A percentile compares a stretch with the other conserved stretches of the same genome.
Conservation (phyloP, 1,140 invertebrate genomes). For the Scylla paramamosain region DNA sequence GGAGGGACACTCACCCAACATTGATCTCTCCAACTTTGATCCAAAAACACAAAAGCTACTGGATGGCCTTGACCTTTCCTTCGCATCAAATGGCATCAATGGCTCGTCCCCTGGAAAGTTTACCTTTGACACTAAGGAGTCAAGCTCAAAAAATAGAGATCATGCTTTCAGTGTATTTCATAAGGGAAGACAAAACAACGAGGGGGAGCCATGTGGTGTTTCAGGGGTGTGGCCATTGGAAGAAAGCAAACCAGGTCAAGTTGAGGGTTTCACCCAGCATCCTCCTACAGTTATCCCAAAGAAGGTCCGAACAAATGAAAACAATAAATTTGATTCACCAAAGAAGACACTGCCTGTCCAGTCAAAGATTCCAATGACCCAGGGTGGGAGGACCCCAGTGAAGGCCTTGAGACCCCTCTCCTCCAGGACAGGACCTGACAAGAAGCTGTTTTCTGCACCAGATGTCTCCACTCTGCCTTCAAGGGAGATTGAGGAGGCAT, state of each 20-base stretch:
- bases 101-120: background rate
- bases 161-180: constrained; percentile 42
- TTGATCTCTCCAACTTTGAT: constrained; percentile 63
- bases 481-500: constrained; percentile 12
- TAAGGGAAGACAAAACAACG: constrained; percentile 39
- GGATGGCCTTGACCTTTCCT: constrained; percentile 66
- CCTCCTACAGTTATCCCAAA: background rate
- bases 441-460: background rate
- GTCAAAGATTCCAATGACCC: constrained; percentile 46
- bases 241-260: background rate
- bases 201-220: background rate
- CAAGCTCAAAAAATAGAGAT: background rate
- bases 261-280: background rate
- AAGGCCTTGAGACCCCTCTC: background rate
- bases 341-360: constrained; percentile 9
- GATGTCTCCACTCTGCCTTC: background rate
- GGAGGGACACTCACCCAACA: constrained; percentile 58
- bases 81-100: constrained; percentile 37
- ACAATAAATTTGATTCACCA: constrained; percentile 39
- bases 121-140: background rate
- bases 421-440: background rate
- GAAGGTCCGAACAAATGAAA: background rate
- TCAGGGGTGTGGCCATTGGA: constrained; percentile 63
- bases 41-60: constrained; percentile 52
- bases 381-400: background rate